phyloP scores from a whole-genome alignment of 2,888 invertebrate genomes.

The Cerastoderma edule region DNA sequence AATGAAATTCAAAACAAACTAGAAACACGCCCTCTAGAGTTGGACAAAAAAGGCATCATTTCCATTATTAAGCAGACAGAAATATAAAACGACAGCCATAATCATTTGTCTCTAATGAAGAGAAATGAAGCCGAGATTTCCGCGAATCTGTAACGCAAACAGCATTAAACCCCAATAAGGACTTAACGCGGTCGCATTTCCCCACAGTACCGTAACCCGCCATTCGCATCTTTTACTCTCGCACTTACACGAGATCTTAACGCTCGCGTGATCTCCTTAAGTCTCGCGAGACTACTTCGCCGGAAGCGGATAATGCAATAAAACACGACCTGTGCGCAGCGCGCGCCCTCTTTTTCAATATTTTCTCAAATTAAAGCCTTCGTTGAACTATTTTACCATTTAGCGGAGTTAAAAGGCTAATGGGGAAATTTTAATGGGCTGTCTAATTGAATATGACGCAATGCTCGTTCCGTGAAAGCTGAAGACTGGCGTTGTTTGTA shows the following conservation, averaged over 20 bases:
- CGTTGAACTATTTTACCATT: constrained; percentile 9
- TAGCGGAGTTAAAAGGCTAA: constrained; percentile 19
- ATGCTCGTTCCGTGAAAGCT: neutral
- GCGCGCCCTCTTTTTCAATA: constrained; percentile 26
- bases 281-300: constrained; percentile 42
- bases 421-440: constrained; percentile 3
- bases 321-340: constrained; percentile 19
- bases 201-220: constrained; percentile 21
- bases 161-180: constrained; percentile 18
- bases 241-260: constrained; percentile 31
- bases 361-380: constrained; percentile 30
- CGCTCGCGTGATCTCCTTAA: constrained; percentile 29
- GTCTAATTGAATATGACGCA: constrained; percentile 7
- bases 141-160: constrained; percentile 27
- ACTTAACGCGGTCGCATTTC: constrained; percentile 12
- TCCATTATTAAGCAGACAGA: constrained; percentile 7
- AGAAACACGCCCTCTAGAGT: too few relatives aligned
- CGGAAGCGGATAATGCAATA: constrained; percentile 26
- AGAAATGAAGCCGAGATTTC: constrained; percentile 16
- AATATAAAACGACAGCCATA: constrained; percentile 19
- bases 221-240: constrained; percentile 31
- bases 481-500: neutral
- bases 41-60: too few relatives aligned
- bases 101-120: constrained; percentile 22
- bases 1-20: too few relatives aligned